Evolutionary conservation across 64 coral and sea anemone genomes (phyloP), one percentile per base, ranked within the genome.

Genomic region (Actinia equina): DNA sequence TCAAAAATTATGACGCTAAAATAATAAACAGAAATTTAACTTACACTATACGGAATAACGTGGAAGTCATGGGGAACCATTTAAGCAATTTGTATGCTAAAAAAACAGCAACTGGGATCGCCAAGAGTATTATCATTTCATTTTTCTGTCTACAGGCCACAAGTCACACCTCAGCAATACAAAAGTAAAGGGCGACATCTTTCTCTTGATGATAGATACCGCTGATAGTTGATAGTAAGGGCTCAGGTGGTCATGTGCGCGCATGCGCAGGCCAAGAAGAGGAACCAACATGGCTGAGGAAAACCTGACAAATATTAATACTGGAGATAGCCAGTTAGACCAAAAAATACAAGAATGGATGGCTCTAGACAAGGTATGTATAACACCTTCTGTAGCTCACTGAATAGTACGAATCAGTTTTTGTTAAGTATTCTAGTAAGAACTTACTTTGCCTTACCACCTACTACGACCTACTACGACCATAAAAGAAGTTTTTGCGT

Each of bases 271-370:
- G 49, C 11, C 89, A 20, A 12, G 20, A 19, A 85, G 52, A 70
- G 20, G 82, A 15, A 60, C 18, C 59, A 85, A 88, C 52, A 92
- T 92, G 91, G 91, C 86, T 79, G 86, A 92, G 37, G 60, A 82
- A 46, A 52, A 52, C 86, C 79, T 85, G 18, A 77, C 55, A 46
- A 59, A 37, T 37, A 37, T 88, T 43, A 92, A 90, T 81, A 87
- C 96, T 81, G 96, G 92, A 43, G 88, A 98, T 45, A 65, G 77
- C 17, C 54, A 89, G 64, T 79, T 98, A 13, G 96, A 98, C 77
- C 49, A 84, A 76, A 98, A 92, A 80, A 90, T 98, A 74, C 69
- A 77, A 88, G 96, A 98, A 92, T 98, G 96, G 96, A 63, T 98
- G 51, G 55, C 59, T 43, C 84, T 98, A 87, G 96, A 98, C 64